Evolutionary conservation across 2,888 invertebrate species (phyloP), one percentile per base, ranked within the genome.

Genomic region (Ophion ventricosus): DNA sequence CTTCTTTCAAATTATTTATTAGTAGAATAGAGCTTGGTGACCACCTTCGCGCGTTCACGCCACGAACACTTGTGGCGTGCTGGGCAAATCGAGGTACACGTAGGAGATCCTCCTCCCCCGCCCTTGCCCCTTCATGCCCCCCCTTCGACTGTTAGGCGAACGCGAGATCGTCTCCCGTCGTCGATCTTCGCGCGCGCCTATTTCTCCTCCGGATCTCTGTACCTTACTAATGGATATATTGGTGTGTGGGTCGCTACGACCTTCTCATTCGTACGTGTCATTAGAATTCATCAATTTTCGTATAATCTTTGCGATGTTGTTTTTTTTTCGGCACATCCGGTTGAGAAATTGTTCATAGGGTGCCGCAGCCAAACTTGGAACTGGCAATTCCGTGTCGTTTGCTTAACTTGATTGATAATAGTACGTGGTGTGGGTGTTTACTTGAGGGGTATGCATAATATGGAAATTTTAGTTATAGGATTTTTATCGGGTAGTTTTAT

Each of bases 21-120:
- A n/a, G 7, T 40, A 64, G 17, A 59, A 63, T 80, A 77, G 73
- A 86, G 83, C 85, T 81, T 73, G 73, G 83, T 82, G 84, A 78
- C 73, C 87, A 88, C 87, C 87, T 89, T 90, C 88, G 89, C 91
- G 90, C 90, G 88, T 88, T 86, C 89, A 89, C 90, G 90, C 89
- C 91, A 89, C 91, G 91, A 90, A 90, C 91, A 91, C 91, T 91
- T 91, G 91, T 91, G 91, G 91, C 90, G 49, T 17, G 86, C 86
- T 87, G 87, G 85, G 74, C 86, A 85, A 83, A 85, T 86, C 88
- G 86, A 78, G 84, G 85, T 87, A 85, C 80, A 74, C 70, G 85
- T 78, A 83, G 82, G 83, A 86, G 77, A 81, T 70, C 43, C 8
- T 14, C 43, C 20, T 63, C 54, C 70, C 70, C 11, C n/a, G 54